Percentiles rank a stretch among this genome's conserved stretches.
Conservation (phyloP, 2,113 vertebrate species). For the Pedetes capensis region DNA sequence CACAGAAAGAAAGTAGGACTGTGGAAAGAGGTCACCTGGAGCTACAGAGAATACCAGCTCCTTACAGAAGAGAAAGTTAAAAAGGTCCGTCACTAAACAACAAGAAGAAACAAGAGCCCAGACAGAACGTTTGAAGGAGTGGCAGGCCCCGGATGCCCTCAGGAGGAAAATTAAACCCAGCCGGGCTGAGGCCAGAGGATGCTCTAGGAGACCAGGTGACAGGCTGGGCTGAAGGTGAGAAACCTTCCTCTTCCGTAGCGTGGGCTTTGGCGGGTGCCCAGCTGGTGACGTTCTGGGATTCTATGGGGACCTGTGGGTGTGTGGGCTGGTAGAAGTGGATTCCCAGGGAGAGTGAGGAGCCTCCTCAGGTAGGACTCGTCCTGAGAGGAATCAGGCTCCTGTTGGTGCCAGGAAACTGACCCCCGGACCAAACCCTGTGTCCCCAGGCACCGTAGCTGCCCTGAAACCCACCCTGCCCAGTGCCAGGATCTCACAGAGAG, state of each 20-base stretch:
- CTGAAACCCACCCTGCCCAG: background rate
- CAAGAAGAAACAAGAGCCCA: background rate
- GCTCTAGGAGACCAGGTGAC: background rate
- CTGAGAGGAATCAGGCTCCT: background rate
- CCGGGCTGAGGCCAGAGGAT: accelerated
- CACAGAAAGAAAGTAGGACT: background rate
- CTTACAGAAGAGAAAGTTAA: background rate
- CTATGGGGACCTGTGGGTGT: background rate
- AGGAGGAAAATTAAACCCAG: background rate
- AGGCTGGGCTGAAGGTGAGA: accelerated
- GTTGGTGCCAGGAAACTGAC: background rate
- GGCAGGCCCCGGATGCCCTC: accelerated
- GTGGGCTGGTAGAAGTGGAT: background rate
- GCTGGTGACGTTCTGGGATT: background rate
- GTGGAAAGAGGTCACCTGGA: background rate
- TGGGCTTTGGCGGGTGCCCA: background rate
- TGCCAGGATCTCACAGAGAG: accelerated
- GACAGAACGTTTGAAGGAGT: background rate
- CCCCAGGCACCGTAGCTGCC: background rate
- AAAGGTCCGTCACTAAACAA: background rate
- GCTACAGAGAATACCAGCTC: background rate
- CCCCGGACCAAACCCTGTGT: background rate
- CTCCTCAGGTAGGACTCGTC: background rate
- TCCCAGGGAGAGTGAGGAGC: background rate
- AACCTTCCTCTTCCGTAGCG: background rate